Evolutionary conservation across 2,888 invertebrate species (phyloP), one percentile per base, ranked within the genome.

Genomic region (Eudasyphora cyanicolor): DNA sequence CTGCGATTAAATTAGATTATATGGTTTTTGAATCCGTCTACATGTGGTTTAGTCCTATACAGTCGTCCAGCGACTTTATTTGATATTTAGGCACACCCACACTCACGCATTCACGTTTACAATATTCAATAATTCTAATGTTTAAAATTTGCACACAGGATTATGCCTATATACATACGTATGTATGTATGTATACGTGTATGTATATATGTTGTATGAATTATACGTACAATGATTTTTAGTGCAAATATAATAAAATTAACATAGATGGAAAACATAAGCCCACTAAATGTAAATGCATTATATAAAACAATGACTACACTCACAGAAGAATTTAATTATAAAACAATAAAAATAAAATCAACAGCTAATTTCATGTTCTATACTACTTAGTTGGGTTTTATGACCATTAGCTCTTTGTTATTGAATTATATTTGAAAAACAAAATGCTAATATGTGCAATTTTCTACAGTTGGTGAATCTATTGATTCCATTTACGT

Each of bases 11-110:
- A 32, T 75, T 62, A 14, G 12, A 49, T 49, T 51, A 51, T 8
- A 24, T 69, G 29, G 2, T 45, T 69, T 60, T 57, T 32, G n/a
- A n/a, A 54, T 42, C 19, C 54, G 7, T 12, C 70, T 10, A 29
- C 45, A 32, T 73, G 14, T 24, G n/a, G 12, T 75, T 67, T 54
- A 38, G 35, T 62, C 24, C 32, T 32, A 38, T 54, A 71, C 10
- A 42, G 78, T 82, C 82, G 82, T 71, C 82, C 82, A 76, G 82
- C 82, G 82, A 82, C 82, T 64, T 45, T 82, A n/a, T 38, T 38
- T 45, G 14, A 2, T n/a, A 45, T 45, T 45, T 2, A 45, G 57
- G 27, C 27, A 24, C 57, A 24, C 12, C 12, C 14, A 57, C 24
- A 57, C n/a, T n/a, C 24, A 21, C 24, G 17, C 2, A 24, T 51